Evolutionary conservation across 2,888 invertebrate species (phyloP), one percentile per base, ranked within the genome.

Genomic region (Sinotaia quadrata): DNA sequence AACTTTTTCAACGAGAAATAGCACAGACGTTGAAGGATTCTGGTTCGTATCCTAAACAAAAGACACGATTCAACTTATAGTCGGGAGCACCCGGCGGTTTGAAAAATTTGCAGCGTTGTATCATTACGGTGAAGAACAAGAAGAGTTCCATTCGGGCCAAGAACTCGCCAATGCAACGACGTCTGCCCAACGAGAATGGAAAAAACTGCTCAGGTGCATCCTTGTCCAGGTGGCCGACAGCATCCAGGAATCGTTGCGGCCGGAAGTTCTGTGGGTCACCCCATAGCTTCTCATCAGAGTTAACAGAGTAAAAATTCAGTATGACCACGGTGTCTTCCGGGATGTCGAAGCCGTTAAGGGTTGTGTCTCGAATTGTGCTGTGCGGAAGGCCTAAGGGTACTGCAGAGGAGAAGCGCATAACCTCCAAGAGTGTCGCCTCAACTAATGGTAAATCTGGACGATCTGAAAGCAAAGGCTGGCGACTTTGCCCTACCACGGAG

Each of bases 131-230:
- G 27, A 82, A 69, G 61, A 75, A 73, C 3, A 83, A 10, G 36
- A 80, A 78, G 1, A 84, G n/a, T 65, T 81, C 77, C 61, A 70
- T 71, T n/a, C 69, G 69, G 21, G 78, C 79, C n/a, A 84, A 60
- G n/a, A 66, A 54, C 69, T 84, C 81, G 2, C 83, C 83, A 31
- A 80, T 36, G 61, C 83, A 84, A 10, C 73, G 60, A 36, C 83
- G 67, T 31, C 75, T 65, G 4, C 84, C 84, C 29, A 75, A 27
- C 1, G 79, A 75, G 63, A 75, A 81, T 1, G 75, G 65, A 3
- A 75, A 41, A 54, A 81, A 72, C 24, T 29, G 67, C 18, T 71
- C 74, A n/a, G 59, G 67, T 62, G 21, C 66, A 27, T 18, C 34
- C 18, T 37, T 56, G 52, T 71, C 47, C 21, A 75, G 33, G 1